These are phyloP conservation scores for Stichopus chloronotus DNA, from an alignment of 35 echinoderm and acorn worm species.

Conservation along the genomic window DNA sequence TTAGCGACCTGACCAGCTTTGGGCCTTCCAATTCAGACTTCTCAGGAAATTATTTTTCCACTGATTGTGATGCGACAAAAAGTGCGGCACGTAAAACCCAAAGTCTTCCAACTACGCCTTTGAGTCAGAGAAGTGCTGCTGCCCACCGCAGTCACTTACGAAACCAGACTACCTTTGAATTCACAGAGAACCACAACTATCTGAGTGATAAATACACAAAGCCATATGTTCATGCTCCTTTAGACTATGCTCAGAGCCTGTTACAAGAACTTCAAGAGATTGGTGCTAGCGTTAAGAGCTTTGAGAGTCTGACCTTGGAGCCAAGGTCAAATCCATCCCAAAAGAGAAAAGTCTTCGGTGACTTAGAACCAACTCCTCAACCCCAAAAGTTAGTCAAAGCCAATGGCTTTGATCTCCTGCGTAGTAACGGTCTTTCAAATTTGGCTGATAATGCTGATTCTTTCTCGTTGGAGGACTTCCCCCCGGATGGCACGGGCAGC, in stretches of 20 bases:
- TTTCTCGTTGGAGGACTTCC: constrained; percentile 52
- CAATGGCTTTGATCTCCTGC: constrained; percentile 15
- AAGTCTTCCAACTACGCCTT: constrained; percentile 56
- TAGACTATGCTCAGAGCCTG: constrained; percentile 89
- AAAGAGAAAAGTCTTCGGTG: constrained; percentile 75
- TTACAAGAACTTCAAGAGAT: constrained; percentile 88
- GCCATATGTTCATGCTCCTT: constrained; percentile 88
- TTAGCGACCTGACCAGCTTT: constrained; percentile 36
- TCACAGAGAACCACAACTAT: constrained; percentile 41
- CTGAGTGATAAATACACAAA: constrained; percentile 66
- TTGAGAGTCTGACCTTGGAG: constrained; percentile 89
- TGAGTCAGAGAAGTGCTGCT: constrained; percentile 51
- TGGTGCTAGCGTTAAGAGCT: constrained; percentile 85
- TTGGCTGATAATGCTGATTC: constrained; percentile 50
- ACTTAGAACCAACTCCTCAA: constrained; percentile 50
- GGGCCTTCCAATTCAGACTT: neutral
- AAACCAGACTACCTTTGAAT: constrained; percentile 49
- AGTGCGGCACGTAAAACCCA: constrained; percentile 40
- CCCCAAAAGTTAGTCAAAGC: constrained; percentile 82
- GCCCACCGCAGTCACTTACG: constrained; percentile 20
- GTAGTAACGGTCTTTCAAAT: constrained; percentile 24
- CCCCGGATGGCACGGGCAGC: constrained; percentile 63
- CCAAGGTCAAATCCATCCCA: constrained; percentile 72
- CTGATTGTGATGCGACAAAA: neutral
- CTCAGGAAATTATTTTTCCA: constrained; percentile 26